Evolutionary conservation across 1,140 invertebrate species (phyloP).

Genomic region (Drosophila bocki): DNA sequence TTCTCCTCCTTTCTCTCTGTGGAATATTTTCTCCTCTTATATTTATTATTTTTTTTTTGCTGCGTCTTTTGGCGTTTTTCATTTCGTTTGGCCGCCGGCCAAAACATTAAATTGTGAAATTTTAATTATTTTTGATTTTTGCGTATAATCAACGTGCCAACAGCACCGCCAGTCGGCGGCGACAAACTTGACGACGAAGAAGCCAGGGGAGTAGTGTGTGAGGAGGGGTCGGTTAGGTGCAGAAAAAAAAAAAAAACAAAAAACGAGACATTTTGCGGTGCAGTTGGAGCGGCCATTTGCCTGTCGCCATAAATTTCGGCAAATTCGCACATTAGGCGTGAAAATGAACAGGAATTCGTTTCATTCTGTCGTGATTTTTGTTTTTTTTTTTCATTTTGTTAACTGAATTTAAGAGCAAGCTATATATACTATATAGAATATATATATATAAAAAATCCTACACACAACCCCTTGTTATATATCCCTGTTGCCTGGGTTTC

Average conservation of each 20-base stretch:
- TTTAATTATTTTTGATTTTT: conserved; percentile 85
- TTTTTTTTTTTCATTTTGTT: background rate
- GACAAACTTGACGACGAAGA: conserved; percentile 46
- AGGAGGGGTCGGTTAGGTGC: background rate
- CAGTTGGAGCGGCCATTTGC: conserved; percentile 65
- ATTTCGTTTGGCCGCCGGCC: conserved; percentile 65
- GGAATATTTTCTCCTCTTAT: conserved; percentile 12
- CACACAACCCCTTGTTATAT: conserved; percentile 20
- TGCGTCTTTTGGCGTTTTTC: conserved; percentile 44
- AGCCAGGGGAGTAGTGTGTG: background rate
- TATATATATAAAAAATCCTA: too few species aligned
- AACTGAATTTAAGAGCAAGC: background rate
- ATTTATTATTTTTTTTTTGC: conserved; percentile 7
- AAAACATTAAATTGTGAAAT: conserved; percentile 83
- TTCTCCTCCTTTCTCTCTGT: conserved; percentile 1
- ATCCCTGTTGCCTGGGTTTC: conserved; percentile 60
- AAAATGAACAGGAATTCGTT: conserved; percentile 50
- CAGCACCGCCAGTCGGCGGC: conserved; percentile 34
- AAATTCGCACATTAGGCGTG: conserved; percentile 79
- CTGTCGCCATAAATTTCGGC: conserved; percentile 76
- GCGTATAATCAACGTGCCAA: conserved; percentile 83
- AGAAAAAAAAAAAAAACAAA: background rate
- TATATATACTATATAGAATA: background rate
- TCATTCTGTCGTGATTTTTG: conserved; percentile 22
- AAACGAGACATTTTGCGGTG: conserved; percentile 60